Percentiles rank a stretch among this genome's conserved stretches.
Evolutionary conservation across 2,113 vertebrate genomes (phyloP).

Genomic region (Thermophis baileyi): DNA sequence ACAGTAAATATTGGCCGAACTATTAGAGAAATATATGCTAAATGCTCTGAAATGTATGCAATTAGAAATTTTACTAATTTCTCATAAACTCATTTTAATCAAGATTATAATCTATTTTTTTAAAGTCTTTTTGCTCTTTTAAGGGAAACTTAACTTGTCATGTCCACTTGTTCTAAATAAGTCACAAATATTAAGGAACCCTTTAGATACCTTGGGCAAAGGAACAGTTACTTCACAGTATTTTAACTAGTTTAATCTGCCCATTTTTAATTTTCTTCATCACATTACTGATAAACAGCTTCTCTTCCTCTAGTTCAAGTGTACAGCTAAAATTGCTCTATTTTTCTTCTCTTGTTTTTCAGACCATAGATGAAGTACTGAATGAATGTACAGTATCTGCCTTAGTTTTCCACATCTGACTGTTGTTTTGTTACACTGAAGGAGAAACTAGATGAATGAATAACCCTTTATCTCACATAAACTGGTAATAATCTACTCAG

Average conservation of each 20-base stretch:
- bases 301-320: neutral
- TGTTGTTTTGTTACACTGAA: neutral
- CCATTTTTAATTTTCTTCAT: neutral
- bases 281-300: neutral
- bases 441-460: neutral
- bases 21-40: too few species aligned
- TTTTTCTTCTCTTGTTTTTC: neutral
- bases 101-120: neutral
- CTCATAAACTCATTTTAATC: too few species aligned
- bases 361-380: neutral
- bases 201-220: neutral
- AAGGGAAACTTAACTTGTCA: neutral
- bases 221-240: neutral
- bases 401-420: neutral
- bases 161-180: neutral
- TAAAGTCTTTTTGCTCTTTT: neutral
- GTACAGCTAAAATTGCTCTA: neutral
- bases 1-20: too few species aligned
- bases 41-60: too few species aligned
- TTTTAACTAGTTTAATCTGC: neutral
- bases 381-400: neutral
- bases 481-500: neutral
- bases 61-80: too few species aligned
- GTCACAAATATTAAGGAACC: neutral
- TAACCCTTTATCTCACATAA: neutral